Conservation (phyloP, 2,797 vertebrate genomes). For the Pagetopsis macropterus region DNA sequence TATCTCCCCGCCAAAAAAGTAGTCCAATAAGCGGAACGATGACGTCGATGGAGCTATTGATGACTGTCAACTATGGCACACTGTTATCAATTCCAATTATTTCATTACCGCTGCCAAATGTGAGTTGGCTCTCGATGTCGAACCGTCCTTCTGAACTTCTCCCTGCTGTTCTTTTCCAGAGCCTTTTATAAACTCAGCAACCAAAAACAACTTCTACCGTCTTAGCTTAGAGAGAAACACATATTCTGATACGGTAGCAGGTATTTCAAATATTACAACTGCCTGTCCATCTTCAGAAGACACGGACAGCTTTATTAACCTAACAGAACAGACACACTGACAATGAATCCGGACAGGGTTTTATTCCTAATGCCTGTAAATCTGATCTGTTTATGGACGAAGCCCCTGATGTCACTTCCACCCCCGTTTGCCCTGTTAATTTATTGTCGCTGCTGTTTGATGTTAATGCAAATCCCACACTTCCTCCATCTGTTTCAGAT, state of each 20-base stretch:
- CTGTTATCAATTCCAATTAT: slow-evolving; percentile 50
- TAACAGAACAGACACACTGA: slow-evolving; percentile 4
- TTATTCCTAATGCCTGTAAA: slow-evolving; percentile 23
- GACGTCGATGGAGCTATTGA: slow-evolving; percentile 32
- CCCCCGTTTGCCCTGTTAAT: slow-evolving; percentile 15
- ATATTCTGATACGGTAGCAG: slow-evolving; percentile 7
- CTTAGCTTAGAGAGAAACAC: not conserved
- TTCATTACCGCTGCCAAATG: slow-evolving; percentile 37
- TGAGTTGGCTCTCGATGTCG: slow-evolving; percentile 35
- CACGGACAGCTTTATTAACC: slow-evolving; percentile 5
- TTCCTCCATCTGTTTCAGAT: slow-evolving; percentile 37
- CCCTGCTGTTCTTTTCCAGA: slow-evolving; percentile 15
- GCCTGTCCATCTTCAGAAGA: not conserved
- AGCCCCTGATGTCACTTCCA: slow-evolving; percentile 14
- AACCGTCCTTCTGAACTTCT: slow-evolving; percentile 20
- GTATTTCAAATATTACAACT: not conserved
- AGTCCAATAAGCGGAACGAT: slow-evolving; percentile 22
- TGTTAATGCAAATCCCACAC: slow-evolving; percentile 25
- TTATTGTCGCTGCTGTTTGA: slow-evolving; percentile 20
- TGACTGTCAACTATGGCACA: slow-evolving; percentile 41
- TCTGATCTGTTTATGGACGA: slow-evolving; percentile 24
- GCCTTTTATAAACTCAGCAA: slow-evolving; percentile 19
- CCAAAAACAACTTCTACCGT: slow-evolving; percentile 1
- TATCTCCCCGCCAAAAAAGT: not conserved
- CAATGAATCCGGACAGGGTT: slow-evolving; percentile 4